A percentile compares a stretch with the other conserved stretches of the same genome.
phyloP scores from a whole-genome alignment of 2,797 vertebrate species.

The Neoniphon sammara region DNA sequence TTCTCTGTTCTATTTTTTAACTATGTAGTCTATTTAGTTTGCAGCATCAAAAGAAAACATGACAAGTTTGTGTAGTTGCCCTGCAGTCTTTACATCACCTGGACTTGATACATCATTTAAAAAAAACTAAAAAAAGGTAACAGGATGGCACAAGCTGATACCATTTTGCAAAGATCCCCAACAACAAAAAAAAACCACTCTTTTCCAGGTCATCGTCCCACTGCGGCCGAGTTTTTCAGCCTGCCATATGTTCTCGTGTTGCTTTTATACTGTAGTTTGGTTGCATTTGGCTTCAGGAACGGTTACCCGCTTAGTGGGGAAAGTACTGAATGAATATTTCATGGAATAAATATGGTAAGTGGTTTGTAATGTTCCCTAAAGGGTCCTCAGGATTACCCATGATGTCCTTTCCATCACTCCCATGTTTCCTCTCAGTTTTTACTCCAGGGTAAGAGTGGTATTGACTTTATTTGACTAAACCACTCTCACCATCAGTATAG shows the following conservation, averaged over 20 bases:
- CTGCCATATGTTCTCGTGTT: constrained; percentile 56
- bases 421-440: constrained; percentile 41
- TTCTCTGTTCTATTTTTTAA: no score
- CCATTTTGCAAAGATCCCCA: neutral
- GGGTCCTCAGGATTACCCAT: constrained; percentile 62
- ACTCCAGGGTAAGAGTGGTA: constrained; percentile 14
- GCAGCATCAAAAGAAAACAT: constrained; percentile 6
- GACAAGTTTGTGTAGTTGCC: constrained; percentile 6
- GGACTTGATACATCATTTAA: neutral
- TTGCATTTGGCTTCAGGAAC: constrained; percentile 50
- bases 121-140: constrained; percentile 4
- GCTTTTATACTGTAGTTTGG: constrained; percentile 45
- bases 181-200: constrained; percentile 1
- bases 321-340: constrained; percentile 77
- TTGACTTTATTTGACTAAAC: constrained; percentile 32
- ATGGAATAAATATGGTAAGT: constrained; percentile 79
- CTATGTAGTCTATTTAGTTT: constrained; percentile 11
- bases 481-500: constrained; percentile 28
- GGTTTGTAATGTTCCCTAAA: constrained; percentile 72
- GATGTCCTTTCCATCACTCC: constrained; percentile 52
- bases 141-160: constrained; percentile 16
- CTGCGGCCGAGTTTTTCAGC: constrained; percentile 27
- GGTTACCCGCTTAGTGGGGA: constrained; percentile 56
- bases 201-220: constrained; percentile 24
- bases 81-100: neutral